Evolutionary conservation across 1,140 invertebrate species (phyloP).

Genomic region (Drosophila ogumai): DNA sequence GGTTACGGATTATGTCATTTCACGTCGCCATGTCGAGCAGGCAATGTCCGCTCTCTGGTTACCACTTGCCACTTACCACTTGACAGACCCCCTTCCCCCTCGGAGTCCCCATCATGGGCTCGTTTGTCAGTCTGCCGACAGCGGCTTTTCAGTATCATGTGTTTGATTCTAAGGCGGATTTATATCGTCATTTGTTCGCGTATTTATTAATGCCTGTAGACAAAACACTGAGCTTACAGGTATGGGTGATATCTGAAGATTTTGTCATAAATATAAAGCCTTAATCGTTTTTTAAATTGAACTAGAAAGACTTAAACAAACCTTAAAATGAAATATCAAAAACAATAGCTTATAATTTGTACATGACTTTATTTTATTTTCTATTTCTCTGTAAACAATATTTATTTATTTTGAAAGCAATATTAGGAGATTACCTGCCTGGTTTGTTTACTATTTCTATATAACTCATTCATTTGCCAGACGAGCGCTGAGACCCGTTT

Average conservation of each 20-base stretch:
- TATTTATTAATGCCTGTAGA: constrained; percentile 25
- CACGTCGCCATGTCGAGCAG: constrained; percentile 34
- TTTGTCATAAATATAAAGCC: neutral
- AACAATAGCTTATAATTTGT: neutral
- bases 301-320: neutral
- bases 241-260: neutral
- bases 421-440: neutral
- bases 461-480: neutral
- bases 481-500: constrained; percentile 2
- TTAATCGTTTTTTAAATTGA: neutral
- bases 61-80: constrained; percentile 9
- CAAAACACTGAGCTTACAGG: constrained; percentile 13
- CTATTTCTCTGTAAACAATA: neutral
- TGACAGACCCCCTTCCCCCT: neutral
- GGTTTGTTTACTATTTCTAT: constrained; percentile 5
- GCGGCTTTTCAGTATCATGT: constrained; percentile 54
- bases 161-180: constrained; percentile 69
- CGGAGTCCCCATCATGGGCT: neutral
- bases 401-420: neutral
- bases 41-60: constrained; percentile 27
- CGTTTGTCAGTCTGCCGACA: constrained; percentile 32
- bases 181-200: constrained; percentile 30
- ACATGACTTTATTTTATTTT: neutral
- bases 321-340: neutral
- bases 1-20: constrained; percentile 71